These are phyloP conservation scores for Alethe castanea DNA, from an alignment of 2,113 vertebrate genomes.

Conservation along the genomic window DNA sequence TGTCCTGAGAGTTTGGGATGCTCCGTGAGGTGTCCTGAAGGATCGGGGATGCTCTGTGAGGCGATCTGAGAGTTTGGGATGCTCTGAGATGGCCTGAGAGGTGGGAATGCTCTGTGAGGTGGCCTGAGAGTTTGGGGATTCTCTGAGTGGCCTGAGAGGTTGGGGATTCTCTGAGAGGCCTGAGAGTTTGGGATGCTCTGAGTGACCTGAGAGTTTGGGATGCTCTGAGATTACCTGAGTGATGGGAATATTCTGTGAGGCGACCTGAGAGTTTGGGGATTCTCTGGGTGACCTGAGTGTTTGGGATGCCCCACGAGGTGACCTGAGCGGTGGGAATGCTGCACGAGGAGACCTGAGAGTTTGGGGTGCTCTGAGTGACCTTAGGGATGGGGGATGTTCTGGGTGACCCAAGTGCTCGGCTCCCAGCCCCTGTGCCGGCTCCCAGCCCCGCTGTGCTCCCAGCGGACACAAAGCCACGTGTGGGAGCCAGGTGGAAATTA, in stretches of 20 bases:
- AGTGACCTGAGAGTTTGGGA: background rate
- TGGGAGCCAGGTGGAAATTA: fast-evolving
- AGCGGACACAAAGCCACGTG: fast-evolving
- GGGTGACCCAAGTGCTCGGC: fast-evolving
- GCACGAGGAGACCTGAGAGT: too few relatives aligned
- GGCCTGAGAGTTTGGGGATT: too few relatives aligned
- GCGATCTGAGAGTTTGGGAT: background rate
- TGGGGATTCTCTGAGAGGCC: too few relatives aligned
- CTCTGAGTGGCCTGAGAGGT: too few relatives aligned
- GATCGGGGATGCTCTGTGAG: background rate
- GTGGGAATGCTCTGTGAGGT: too few relatives aligned
- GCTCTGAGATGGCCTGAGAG: background rate
- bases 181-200: too few relatives aligned
- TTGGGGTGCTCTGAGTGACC: background rate
- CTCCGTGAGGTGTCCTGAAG: background rate
- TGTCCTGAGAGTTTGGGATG: background rate
- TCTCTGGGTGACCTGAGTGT: background rate
- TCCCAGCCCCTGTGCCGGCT: background rate
- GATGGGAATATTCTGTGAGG: too few relatives aligned
- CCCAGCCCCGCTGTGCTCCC: background rate
- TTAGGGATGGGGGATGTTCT: background rate
- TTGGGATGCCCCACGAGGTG: too few relatives aligned
- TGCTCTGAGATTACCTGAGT: too few relatives aligned
- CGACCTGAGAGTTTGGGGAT: background rate
- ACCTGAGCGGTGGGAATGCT: background rate